Evolutionary conservation across 2,888 invertebrate genomes (phyloP).

Genomic region (Dinocampus coccinellae): DNA sequence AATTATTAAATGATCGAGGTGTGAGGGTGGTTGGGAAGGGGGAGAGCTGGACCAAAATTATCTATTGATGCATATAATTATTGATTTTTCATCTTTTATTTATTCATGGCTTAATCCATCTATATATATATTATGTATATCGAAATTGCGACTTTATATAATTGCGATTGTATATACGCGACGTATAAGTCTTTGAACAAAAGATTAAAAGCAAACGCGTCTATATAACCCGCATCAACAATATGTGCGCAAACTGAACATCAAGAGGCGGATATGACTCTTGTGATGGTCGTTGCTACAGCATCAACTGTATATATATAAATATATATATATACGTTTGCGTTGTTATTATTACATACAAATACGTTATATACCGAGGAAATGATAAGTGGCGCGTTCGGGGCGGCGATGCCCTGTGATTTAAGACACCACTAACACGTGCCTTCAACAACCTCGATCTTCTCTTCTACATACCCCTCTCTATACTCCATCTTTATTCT

Average conservation of each 20-base stretch:
- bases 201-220: slow-evolving; percentile 4
- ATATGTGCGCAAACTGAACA: slow-evolving; percentile 20
- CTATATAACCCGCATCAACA: slow-evolving; percentile 16
- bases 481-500: background rate
- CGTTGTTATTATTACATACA: slow-evolving; percentile 31
- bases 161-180: background rate
- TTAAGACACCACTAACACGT: slow-evolving; percentile 31
- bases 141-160: background rate
- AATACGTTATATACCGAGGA: slow-evolving; percentile 25
- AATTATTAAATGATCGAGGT: no score
- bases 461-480: background rate
- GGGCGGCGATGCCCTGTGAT: slow-evolving; percentile 34
- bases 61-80: background rate
- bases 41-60: background rate
- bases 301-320: slow-evolving; percentile 3
- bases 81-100: background rate
- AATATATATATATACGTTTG: slow-evolving; percentile 5
- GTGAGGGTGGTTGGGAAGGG: no score
- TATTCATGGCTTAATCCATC: background rate
- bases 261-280: slow-evolving; percentile 24
- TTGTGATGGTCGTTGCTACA: background rate
- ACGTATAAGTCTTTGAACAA: slow-evolving; percentile 14
- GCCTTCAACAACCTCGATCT: slow-evolving; percentile 23
- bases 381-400: slow-evolving; percentile 35
- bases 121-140: background rate